Evolutionary conservation across 2,888 invertebrate genomes (phyloP).

Genomic region (Ennomos quercinarius): DNA sequence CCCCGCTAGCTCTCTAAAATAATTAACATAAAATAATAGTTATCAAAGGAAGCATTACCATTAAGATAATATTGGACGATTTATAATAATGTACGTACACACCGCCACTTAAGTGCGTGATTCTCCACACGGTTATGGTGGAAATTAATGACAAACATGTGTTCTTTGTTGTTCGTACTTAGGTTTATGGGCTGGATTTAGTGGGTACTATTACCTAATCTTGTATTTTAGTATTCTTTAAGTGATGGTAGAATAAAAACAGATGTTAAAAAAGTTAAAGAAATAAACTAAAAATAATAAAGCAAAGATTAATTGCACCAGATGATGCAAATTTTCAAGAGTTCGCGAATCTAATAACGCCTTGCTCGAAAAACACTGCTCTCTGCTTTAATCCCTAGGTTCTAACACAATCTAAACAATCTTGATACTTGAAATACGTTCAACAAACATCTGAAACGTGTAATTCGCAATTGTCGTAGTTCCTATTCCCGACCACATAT

Average conservation of each 20-base stretch:
- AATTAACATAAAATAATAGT: slow-evolving; percentile 37
- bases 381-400: too few relatives aligned
- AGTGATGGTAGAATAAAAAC: too few relatives aligned
- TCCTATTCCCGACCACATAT: not conserved
- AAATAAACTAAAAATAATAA: too few relatives aligned
- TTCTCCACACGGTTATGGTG: slow-evolving; percentile 51
- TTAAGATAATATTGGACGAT: slow-evolving; percentile 64
- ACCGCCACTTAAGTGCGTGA: slow-evolving; percentile 58
- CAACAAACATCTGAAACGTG: too few relatives aligned
- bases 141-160: slow-evolving; percentile 63
- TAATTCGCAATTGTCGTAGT: too few relatives aligned
- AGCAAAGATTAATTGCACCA: too few relatives aligned
- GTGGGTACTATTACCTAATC: slow-evolving; percentile 18
- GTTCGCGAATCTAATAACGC: too few relatives aligned
- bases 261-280: too few relatives aligned
- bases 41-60: slow-evolving; percentile 53
- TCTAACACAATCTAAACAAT: too few relatives aligned
- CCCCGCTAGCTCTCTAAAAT: slow-evolving; percentile 28
- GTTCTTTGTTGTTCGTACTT: slow-evolving; percentile 46
- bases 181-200: slow-evolving; percentile 35
- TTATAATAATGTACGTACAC: slow-evolving; percentile 57
- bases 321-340: too few relatives aligned
- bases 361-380: too few relatives aligned
- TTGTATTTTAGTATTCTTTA: not conserved
- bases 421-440: too few relatives aligned